These are phyloP conservation scores for Pangasianodon hypophthalmus DNA, from an alignment of 2,113 vertebrate species.

Conservation along the genomic window DNA sequence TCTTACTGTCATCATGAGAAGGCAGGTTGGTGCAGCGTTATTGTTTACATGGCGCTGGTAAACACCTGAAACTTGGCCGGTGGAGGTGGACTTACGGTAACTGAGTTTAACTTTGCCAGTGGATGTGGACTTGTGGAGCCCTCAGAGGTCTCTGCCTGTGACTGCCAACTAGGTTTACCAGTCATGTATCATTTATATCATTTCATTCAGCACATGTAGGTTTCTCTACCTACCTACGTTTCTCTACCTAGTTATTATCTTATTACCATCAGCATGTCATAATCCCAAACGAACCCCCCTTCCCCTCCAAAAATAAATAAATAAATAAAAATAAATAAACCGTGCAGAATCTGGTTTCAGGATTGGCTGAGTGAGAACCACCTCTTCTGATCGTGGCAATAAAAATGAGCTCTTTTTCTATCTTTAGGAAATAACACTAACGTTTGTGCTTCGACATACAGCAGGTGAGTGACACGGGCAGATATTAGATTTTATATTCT, in stretches of 20 bases:
- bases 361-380: background rate
- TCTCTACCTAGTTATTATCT: too few species aligned
- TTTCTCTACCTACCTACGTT: too few species aligned
- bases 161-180: too few species aligned
- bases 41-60: background rate
- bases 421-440: background rate
- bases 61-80: background rate
- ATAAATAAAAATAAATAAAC: background rate
- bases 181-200: too few species aligned
- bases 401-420: background rate
- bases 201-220: too few species aligned
- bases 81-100: background rate
- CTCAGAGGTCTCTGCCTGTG: too few species aligned
- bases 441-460: too few species aligned
- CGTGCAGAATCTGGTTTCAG: background rate
- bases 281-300: background rate
- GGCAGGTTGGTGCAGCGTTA: background rate
- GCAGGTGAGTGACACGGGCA: too few species aligned
- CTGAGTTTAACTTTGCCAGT: background rate
- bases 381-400: background rate
- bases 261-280: background rate
- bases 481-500: too few species aligned
- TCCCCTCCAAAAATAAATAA: background rate
- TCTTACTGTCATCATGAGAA: background rate
- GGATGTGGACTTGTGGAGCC: too few species aligned